A percentile compares a stretch with the other conserved stretches of the same genome.
These are phyloP conservation scores for Zaprionus ghesquierei DNA, from an alignment of 1,140 invertebrate genomes.

Conservation along the genomic window DNA sequence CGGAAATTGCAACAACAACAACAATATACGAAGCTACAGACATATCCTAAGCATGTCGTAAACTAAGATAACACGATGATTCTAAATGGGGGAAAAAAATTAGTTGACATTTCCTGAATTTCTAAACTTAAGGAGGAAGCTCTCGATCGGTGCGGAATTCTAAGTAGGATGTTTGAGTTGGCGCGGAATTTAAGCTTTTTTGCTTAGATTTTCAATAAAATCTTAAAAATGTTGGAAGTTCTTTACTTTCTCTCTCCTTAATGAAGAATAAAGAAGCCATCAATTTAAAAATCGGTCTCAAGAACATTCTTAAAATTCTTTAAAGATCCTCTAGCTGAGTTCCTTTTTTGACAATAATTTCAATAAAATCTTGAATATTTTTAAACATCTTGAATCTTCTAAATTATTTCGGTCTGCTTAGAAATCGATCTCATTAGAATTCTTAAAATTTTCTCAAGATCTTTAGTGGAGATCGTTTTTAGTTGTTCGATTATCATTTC, in stretches of 20 bases:
- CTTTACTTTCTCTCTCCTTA: background rate
- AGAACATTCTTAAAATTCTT: too few species aligned
- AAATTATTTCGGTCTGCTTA: too few species aligned
- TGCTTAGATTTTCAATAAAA: background rate
- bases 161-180: background rate
- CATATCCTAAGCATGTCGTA: background rate
- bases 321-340: too few species aligned
- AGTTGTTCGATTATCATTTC: too few species aligned
- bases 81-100: background rate
- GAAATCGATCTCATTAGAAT: background rate
- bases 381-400: too few species aligned
- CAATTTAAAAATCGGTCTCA: too few species aligned
- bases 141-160: background rate
- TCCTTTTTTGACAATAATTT: too few species aligned
- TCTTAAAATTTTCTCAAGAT: background rate
- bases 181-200: background rate
- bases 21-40: background rate
- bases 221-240: background rate
- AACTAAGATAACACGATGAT: background rate
- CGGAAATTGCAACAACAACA: conserved; percentile 13
- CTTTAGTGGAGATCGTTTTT: background rate
- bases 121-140: background rate
- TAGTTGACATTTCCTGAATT: background rate
- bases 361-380: too few species aligned
- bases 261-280: too few species aligned